Conservation (phyloP, 2,797 vertebrate species). For the Amniataba percoides region DNA sequence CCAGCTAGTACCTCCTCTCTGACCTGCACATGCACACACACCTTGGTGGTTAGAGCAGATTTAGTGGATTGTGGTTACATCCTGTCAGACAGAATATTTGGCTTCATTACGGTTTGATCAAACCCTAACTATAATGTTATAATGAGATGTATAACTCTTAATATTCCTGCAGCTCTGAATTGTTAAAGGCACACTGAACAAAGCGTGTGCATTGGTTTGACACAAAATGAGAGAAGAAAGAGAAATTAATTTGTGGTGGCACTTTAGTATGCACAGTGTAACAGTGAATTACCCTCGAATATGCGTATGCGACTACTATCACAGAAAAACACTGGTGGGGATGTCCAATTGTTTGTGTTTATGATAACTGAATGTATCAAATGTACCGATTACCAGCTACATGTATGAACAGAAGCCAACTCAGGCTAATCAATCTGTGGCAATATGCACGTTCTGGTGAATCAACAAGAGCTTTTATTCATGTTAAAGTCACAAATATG, state of each 20-base stretch:
- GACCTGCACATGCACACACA: slow-evolving; percentile 17
- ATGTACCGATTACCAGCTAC: neutral
- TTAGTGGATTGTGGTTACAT: neutral
- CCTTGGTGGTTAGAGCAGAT: neutral
- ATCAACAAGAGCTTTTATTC: neutral
- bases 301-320: neutral
- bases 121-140: neutral
- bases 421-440: neutral
- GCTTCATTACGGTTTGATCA: slow-evolving; percentile 1
- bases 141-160: neutral
- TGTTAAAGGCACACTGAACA: neutral
- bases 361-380: neutral
- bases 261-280: neutral
- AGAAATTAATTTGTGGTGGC: neutral
- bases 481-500: neutral
- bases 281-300: neutral
- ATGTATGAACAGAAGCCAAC: neutral
- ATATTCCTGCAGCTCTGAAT: neutral
- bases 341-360: neutral
- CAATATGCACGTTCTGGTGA: neutral
- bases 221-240: neutral
- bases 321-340: neutral
- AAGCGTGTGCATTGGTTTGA: neutral
- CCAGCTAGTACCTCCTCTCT: slow-evolving; percentile 38
- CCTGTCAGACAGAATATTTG: neutral